Base-by-base conservation (phyloP, 92 coral and sea anemone species). In the Bergia puertoricense region DNA sequence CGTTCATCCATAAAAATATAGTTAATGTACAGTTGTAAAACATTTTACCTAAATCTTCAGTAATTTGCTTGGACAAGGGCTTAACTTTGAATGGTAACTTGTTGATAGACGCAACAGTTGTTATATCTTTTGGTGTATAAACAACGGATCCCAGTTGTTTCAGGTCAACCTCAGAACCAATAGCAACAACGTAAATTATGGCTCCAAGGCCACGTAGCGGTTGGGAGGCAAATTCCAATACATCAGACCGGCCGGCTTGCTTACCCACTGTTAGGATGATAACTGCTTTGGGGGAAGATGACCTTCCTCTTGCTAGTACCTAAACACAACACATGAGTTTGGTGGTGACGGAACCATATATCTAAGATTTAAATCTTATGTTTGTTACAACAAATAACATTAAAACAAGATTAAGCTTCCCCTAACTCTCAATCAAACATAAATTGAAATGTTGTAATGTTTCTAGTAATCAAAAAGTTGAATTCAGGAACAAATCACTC, bases 241-340 rank as follows among this genome's bases (percentile, higher is more conserved):
- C 77, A 11, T 91, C 80, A 74, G 91, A 88, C 46, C 80, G 62
- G 16, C 85, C 88, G 4, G 86, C 78, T 66, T 94, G 95, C 41
- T 62, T 86, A 73, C 99, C 98, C 42, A 91, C 96, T 30, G 91
- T 90, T n/a, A 97, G 86, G n/a, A 97, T 89, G 77, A 97, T 88
- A 20, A 93, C 93, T 14, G 93, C 95, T 76, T 94, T 95, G 1
- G 97, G 97, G 7, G 91, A 91, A 18, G 94, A 93, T 2, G 91
- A 79, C 62, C 97, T 89, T 2, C 97, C 93, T 48, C 88, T 79
- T n/a, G 92, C 41, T 18, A 95, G 82, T 3, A 93, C 77, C 86
- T 82, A 20, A 11, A 82, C 43, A 36, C 40, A 37, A 82, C 3
- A 79, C 9, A 41, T 68, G 15, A 15, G 8, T 20, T 23, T 5